Evolutionary conservation across 1,140 invertebrate species (phyloP), one percentile per base, ranked within the genome.

Genomic region (Nasonia longicornis): DNA sequence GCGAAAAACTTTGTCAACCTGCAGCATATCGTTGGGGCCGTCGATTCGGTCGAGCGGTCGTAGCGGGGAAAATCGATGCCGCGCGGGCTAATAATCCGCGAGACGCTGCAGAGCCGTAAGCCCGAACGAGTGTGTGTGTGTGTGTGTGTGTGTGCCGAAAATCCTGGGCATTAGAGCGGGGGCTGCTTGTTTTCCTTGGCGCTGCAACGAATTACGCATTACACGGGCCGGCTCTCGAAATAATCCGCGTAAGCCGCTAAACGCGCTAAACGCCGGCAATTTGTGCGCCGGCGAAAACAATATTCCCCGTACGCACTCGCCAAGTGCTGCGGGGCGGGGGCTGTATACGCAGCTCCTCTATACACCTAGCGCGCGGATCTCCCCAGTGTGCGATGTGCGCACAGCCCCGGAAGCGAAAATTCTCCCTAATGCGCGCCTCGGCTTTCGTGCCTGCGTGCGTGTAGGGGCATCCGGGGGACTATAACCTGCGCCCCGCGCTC

Each of bases 221-320:
- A n/a, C 20, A n/a, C 20, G 22, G 29, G 16, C 81, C 7, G 42
- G 64, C 79, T 71, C 79, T 67, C 42, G 77, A 73, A 16, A 76
- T 86, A 87, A 87, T 86, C 85, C 85, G 83, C 84, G 85, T 87
- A 87, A 87, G 86, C 86, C 69, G 83, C 85, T 87, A 87, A 87
- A 87, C 83, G 85, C 83, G 83, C 85, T 87, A 87, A 87, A 87
- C 83, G 85, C 83, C 77, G 81, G 82, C 86, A 87, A 87, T 87
- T 87, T 84, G 86, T 86, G 84, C 83, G 73, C 77, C 52, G 52
- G 20, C 52, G 52, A 58, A 58, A 86, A 86, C 86, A 86, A 86
- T 86, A 85, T 86, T 86, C 84, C 73, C 6, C 72, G 38, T 52
- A 67, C 22, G n/a, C n/a, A 26, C 64, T 67, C 29, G 64, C 20